Conservation (phyloP, 2,888 invertebrate species). For the Hypomecis atomaria region DNA sequence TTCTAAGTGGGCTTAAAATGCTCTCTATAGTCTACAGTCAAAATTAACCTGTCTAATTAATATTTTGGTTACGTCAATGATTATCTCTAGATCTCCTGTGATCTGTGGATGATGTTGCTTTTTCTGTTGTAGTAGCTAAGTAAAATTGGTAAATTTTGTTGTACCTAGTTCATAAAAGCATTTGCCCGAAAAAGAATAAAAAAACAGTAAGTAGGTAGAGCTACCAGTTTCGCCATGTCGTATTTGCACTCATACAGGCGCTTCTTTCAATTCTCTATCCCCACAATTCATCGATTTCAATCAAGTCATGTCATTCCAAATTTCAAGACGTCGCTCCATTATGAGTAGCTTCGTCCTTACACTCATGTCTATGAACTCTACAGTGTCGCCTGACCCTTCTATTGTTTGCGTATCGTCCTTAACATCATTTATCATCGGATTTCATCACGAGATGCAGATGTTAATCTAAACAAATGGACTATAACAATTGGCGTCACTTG, state of each 20-base stretch:
- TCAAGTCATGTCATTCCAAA: slow-evolving; percentile 2
- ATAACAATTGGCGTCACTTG: slow-evolving; percentile 26
- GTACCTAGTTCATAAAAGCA: too few relatives aligned
- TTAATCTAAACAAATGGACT: slow-evolving; percentile 28
- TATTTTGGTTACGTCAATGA: too few relatives aligned
- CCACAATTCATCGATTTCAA: background rate
- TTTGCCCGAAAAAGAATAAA: too few relatives aligned
- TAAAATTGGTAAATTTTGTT: too few relatives aligned
- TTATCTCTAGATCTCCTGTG: too few relatives aligned
- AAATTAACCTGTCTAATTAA: too few relatives aligned
- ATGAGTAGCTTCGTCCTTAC: background rate
- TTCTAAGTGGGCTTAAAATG: too few relatives aligned
- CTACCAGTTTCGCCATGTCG: too few relatives aligned
- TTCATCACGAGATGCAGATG: slow-evolving; percentile 22
- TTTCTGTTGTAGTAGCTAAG: too few relatives aligned
- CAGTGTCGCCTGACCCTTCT: background rate
- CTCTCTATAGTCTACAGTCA: too few relatives aligned
- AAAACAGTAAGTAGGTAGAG: too few relatives aligned
- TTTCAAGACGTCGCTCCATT: background rate
- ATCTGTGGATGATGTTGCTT: too few relatives aligned
- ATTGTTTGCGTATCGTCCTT: slow-evolving; percentile 10
- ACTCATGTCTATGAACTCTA: background rate
- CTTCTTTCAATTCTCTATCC: background rate
- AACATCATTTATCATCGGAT: slow-evolving; percentile 15
- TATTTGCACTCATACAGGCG: background rate